These are phyloP conservation scores for Alethe castanea DNA, from an alignment of 2,113 vertebrate species.

Conservation along the genomic window DNA sequence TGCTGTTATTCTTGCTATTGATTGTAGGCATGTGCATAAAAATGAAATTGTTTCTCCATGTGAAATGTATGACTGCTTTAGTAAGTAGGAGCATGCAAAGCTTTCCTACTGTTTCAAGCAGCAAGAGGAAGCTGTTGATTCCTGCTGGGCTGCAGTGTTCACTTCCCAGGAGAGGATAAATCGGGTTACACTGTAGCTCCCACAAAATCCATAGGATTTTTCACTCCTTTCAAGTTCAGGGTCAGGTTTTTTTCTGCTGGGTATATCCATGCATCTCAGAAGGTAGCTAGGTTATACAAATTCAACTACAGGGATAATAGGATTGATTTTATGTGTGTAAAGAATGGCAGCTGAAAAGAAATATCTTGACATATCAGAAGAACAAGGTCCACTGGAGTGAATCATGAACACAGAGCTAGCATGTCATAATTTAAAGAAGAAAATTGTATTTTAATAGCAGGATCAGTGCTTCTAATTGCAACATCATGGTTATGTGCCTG, in stretches of 20 bases:
- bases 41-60: not conserved
- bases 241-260: not conserved
- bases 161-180: not conserved
- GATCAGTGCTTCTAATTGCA: constrained; percentile 35
- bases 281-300: constrained; percentile 36
- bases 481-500: constrained; percentile 14
- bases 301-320: constrained; percentile 24
- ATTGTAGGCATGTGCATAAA: not conserved
- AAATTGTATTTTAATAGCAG: constrained; percentile 44
- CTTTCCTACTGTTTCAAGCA: not conserved
- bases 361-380: not conserved
- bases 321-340: constrained; percentile 16
- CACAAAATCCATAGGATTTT: constrained; percentile 19
- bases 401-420: not conserved
- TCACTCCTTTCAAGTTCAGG: constrained; percentile 14
- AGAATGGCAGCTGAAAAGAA: constrained; percentile 45
- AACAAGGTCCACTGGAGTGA: constrained; percentile 24
- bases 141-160: not conserved
- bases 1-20: not conserved
- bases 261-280: constrained; percentile 17
- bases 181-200: not conserved
- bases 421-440: constrained; percentile 32
- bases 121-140: not conserved
- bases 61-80: not conserved
- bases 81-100: not conserved